These are phyloP conservation scores for Vipera latastei DNA, from an alignment of 2,797 vertebrate genomes.

Conservation along the genomic window DNA sequence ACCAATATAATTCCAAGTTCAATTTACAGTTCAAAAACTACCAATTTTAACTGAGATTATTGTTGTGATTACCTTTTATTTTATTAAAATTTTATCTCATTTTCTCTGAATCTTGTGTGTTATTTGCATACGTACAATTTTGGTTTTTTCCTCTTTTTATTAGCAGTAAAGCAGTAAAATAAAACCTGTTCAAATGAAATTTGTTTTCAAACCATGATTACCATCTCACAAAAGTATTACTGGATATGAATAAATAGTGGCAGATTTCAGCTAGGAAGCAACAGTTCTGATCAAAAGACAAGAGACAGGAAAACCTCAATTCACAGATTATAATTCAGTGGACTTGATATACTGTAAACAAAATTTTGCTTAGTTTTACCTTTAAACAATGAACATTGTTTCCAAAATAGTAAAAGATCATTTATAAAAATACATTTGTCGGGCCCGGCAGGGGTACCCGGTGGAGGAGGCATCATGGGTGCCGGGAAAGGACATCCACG, in stretches of 20 bases:
- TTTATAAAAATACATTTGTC: background rate
- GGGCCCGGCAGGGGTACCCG: too few relatives aligned
- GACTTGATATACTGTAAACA: background rate
- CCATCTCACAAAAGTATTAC: background rate
- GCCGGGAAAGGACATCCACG: too few relatives aligned
- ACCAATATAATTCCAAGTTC: background rate
- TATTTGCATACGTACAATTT: background rate
- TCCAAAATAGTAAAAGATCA: background rate
- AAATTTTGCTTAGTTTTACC: background rate
- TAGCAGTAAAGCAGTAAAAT: background rate
- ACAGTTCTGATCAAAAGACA: background rate
- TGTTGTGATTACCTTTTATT: background rate
- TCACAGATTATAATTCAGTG: background rate
- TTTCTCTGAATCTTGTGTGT: background rate
- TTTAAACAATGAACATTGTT: background rate
- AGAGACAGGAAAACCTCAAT: background rate
- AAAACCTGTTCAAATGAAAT: background rate
- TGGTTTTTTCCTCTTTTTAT: background rate
- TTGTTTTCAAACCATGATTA: background rate
- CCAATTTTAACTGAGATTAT: background rate
- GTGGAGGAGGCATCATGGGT: too few relatives aligned
- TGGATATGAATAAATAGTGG: background rate
- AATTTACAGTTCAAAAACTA: background rate
- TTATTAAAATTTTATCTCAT: background rate
- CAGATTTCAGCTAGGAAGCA: background rate